Evolutionary conservation across 1,140 invertebrate species (phyloP).

Genomic region (Caenorhabditis inopinata): DNA sequence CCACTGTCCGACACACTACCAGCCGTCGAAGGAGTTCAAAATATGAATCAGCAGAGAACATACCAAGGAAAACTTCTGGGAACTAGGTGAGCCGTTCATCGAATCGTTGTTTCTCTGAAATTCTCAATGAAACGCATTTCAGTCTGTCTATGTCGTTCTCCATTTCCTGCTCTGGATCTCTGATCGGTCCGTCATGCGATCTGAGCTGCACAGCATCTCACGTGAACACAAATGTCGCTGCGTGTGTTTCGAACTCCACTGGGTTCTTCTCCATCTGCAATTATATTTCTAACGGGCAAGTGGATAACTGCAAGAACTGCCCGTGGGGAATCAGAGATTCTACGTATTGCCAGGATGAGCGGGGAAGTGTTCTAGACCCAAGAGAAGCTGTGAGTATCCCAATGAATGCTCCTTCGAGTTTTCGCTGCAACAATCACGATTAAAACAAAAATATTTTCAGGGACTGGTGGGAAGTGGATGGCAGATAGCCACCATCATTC

Average conservation of each 20-base stretch:
- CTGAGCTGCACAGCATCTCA: constrained; percentile 54
- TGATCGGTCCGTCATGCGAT: constrained; percentile 56
- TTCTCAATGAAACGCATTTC: too few relatives aligned
- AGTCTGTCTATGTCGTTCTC: constrained; percentile 55
- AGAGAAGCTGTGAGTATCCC: constrained; percentile 53
- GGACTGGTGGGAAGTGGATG: constrained; percentile 55
- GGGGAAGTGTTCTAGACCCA: constrained; percentile 55
- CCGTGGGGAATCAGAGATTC: constrained; percentile 59
- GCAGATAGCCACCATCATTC: constrained; percentile 59
- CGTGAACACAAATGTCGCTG: constrained; percentile 51
- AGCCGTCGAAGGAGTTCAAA: constrained; percentile 44
- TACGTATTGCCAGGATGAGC: constrained; percentile 60
- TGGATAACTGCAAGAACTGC: constrained; percentile 58
- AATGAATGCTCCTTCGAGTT: neutral
- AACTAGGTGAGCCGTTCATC: constrained; percentile 56
- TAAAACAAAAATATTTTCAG: constrained; percentile 27
- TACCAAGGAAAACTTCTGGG: constrained; percentile 52
- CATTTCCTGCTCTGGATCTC: constrained; percentile 50
- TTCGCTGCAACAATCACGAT: neutral
- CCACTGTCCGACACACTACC: constrained; percentile 47
- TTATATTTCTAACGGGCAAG: constrained; percentile 42
- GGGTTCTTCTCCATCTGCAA: constrained; percentile 56
- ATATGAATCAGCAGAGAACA: constrained; percentile 40
- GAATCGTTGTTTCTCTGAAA: too few relatives aligned
- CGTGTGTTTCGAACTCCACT: constrained; percentile 53